phyloP scores from a whole-genome alignment of 2,797 vertebrate genomes.

The Clangula hyemalis region DNA sequence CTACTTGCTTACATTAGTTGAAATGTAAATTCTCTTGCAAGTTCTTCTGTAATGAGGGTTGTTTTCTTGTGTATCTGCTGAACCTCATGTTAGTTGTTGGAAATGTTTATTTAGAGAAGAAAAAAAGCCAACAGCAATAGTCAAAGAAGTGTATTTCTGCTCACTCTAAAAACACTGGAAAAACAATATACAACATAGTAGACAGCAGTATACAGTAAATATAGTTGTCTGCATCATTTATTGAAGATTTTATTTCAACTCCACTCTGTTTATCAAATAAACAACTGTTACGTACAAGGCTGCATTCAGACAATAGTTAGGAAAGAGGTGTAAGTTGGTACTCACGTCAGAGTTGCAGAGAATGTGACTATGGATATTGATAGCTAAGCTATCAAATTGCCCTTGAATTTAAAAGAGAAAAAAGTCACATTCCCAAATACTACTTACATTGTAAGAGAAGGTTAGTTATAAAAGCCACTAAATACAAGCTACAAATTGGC shows the following conservation, averaged over 20 bases:
- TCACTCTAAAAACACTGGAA: background rate
- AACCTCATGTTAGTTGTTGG: background rate
- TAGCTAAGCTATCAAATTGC: background rate
- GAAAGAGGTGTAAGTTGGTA: background rate
- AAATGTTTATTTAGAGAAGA: background rate
- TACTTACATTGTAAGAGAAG: background rate
- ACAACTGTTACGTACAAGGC: background rate
- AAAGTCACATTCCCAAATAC: constrained; percentile 12
- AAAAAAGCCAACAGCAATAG: background rate
- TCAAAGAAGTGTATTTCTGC: background rate
- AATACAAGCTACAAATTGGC: constrained; percentile 34
- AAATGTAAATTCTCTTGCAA: background rate
- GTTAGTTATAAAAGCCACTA: constrained; percentile 22
- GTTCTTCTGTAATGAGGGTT: background rate
- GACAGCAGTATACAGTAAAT: background rate
- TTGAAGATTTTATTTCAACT: background rate
- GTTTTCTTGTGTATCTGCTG: background rate
- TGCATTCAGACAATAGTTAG: background rate
- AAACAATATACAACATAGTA: background rate
- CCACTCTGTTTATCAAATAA: background rate
- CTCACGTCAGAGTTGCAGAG: background rate
- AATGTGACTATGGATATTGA: background rate
- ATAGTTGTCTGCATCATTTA: background rate
- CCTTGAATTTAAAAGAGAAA: background rate
- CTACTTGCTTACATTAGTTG: background rate